Percentiles rank a stretch among this genome's conserved stretches.
Conservation (phyloP, 1,140 invertebrate genomes). For the Adelges cooleyi region DNA sequence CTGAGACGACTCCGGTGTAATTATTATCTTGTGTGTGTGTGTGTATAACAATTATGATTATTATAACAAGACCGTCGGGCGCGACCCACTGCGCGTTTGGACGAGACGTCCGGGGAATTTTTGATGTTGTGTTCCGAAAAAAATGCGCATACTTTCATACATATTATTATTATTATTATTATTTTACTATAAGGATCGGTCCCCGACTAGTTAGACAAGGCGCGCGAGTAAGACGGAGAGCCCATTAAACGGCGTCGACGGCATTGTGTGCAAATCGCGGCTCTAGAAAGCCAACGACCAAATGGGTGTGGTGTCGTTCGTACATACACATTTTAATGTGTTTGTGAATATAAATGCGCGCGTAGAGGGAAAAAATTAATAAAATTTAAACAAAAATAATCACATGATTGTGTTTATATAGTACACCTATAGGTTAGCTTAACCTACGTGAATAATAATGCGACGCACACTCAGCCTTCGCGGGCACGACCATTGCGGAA, state of each 20-base stretch:
- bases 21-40: background rate
- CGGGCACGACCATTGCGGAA: no score
- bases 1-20: background rate
- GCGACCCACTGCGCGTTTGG: background rate
- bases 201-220: constrained; percentile 5
- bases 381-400: constrained; percentile 19
- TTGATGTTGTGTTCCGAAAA: background rate
- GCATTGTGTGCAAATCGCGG: constrained; percentile 28
- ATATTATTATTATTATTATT: no score
- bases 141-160: background rate
- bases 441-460: constrained; percentile 22
- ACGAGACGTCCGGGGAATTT: constrained; percentile 4
- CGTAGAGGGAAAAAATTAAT: background rate
- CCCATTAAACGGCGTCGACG: constrained; percentile 18
- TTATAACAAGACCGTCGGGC: background rate
- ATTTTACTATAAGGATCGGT: no score
- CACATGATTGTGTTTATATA: background rate
- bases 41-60: no score
- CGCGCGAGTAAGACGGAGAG: background rate
- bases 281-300: constrained; percentile 22
- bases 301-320: constrained; percentile 24
- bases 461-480: no score
- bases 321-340: background rate
- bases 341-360: constrained; percentile 1
- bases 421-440: constrained; percentile 1